Conservation (phyloP, 2,888 invertebrate genomes). For the Charanyca ferruginea region DNA sequence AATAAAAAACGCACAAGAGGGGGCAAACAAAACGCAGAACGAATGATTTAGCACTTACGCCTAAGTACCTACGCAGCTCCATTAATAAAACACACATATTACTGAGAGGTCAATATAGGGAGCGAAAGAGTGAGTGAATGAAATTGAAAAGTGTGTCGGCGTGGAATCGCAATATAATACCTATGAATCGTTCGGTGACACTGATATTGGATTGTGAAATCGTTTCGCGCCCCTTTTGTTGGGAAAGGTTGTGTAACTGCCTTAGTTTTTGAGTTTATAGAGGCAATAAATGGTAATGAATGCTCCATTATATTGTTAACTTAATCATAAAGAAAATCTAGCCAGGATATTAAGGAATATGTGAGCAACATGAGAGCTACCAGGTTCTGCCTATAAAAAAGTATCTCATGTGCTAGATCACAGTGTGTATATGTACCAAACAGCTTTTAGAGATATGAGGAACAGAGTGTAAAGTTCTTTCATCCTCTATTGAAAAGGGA, state of each 20-base stretch:
- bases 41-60: constrained; percentile 71
- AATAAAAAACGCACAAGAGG: constrained; percentile 59
- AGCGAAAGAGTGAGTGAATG: constrained; percentile 59
- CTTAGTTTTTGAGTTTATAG: constrained; percentile 13
- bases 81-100: constrained; percentile 78
- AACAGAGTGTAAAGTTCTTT: no score
- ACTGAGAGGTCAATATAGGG: constrained; percentile 68
- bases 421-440: no score
- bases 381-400: no score
- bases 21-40: constrained; percentile 64
- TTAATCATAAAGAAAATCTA: not conserved
- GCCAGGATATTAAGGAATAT: no score
- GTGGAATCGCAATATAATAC: constrained; percentile 49
- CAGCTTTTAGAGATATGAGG: no score
- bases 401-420: no score
- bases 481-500: no score
- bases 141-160: constrained; percentile 68
- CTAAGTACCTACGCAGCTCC: constrained; percentile 69
- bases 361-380: no score
- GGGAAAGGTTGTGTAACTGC: constrained; percentile 11
- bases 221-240: constrained; percentile 38
- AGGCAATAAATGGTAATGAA: not conserved
- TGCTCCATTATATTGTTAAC: not conserved
- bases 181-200: constrained; percentile 52
- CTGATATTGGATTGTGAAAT: constrained; percentile 62